A percentile compares a stretch with the other conserved stretches of the same genome.
These are phyloP conservation scores for Eulemur mongoz DNA, from an alignment of 2,797 vertebrate genomes.

Conservation along the genomic window DNA sequence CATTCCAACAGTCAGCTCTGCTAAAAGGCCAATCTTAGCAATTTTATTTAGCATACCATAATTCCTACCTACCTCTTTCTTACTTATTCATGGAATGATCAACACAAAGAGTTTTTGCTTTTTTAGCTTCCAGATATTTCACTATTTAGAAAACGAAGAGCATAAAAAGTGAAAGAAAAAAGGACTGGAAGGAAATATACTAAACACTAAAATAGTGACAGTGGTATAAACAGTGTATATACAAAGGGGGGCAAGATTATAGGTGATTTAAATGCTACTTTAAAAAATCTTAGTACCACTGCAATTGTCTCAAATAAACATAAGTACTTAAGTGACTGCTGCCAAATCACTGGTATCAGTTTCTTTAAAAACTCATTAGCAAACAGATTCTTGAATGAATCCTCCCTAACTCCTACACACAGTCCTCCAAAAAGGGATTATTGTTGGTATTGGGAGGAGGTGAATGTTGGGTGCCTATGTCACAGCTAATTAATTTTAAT, in stretches of 20 bases:
- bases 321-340: not conserved
- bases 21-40: not conserved
- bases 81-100: slow-evolving; percentile 18
- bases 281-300: not conserved
- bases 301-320: slow-evolving; percentile 2
- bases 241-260: not conserved
- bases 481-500: not conserved
- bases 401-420: not conserved
- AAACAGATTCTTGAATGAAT: slow-evolving; percentile 12
- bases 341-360: not conserved
- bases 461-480: not conserved
- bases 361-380: slow-evolving; percentile 17
- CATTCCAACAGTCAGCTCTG: not conserved
- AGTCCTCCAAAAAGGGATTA: not conserved
- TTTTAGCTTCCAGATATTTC: slow-evolving; percentile 39
- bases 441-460: not conserved
- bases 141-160: not conserved
- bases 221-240: not conserved
- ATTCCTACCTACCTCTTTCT: not conserved
- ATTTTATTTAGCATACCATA: not conserved
- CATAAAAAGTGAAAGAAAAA: slow-evolving; percentile 29
- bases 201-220: not conserved
- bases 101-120: not conserved
- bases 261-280: slow-evolving; percentile 33
- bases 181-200: not conserved